A percentile compares a stretch with the other conserved stretches of the same genome.
phyloP scores from a whole-genome alignment of 2,113 vertebrate species.

The Paraplagusia blochii region DNA sequence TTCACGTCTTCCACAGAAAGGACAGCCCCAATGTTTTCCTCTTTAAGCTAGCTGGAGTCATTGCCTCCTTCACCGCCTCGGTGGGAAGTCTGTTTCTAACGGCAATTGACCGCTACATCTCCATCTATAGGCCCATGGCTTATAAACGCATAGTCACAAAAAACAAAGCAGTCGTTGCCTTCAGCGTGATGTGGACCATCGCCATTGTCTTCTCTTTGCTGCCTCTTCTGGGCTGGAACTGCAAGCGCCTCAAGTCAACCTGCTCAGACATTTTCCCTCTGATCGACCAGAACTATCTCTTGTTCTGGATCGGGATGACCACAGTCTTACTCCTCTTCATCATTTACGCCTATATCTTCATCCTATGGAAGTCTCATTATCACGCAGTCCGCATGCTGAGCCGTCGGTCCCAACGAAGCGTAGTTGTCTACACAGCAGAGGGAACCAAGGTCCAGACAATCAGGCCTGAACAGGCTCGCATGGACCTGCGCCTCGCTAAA shows the following conservation, averaged over 20 bases:
- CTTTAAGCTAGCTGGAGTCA: constrained; percentile 96
- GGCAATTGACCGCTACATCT: constrained; percentile 96
- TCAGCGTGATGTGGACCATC: constrained; percentile 96
- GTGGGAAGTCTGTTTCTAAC: constrained; percentile 98
- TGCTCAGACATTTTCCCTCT: constrained; percentile 98
- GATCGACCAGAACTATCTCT: constrained; percentile 92
- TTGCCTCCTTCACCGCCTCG: constrained; percentile 94
- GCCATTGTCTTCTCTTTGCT: constrained; percentile 91
- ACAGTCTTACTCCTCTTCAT: constrained; percentile 91
- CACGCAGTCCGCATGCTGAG: constrained; percentile 97
- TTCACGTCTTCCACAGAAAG: constrained; percentile 96
- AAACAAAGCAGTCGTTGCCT: constrained; percentile 93
- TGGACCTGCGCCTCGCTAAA: constrained; percentile 98
- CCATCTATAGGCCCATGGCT: constrained; percentile 92
- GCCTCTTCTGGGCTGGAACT: constrained; percentile 98
- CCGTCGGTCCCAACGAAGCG: constrained; percentile 92
- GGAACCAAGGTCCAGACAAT: constrained; percentile 92
- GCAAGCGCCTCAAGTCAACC: constrained; percentile 88
- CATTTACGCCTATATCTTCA: constrained; percentile 97
- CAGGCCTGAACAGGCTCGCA: constrained; percentile 93
- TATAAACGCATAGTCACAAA: constrained; percentile 96
- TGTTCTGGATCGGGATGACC: constrained; percentile 97
- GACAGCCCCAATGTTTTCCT: constrained; percentile 92
- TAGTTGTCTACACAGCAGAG: constrained; percentile 88
- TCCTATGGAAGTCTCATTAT: constrained; percentile 96